phyloP scores from a whole-genome alignment of 2,797 vertebrate species.

The Hippopotamyrus pictus region DNA sequence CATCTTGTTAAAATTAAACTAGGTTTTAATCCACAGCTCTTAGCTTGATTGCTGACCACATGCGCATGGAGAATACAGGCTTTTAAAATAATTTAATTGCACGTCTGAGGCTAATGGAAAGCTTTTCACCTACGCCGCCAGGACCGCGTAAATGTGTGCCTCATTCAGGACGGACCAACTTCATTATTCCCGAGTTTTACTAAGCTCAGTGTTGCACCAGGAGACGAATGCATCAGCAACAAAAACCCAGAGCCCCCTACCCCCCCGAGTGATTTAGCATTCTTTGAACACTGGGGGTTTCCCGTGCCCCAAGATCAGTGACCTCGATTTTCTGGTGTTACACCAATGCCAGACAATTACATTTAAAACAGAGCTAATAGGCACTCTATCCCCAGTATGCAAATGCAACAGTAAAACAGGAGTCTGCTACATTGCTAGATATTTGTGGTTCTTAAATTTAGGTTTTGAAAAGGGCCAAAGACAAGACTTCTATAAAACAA shows the following conservation, averaged over 20 bases:
- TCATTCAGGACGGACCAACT: not conserved
- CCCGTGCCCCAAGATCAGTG: not conserved
- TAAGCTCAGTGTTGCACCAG: not conserved
- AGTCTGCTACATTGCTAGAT: not conserved
- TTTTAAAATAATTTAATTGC: not conserved
- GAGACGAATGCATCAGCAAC: not conserved
- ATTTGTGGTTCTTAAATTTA: not conserved
- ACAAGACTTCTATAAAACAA: not conserved
- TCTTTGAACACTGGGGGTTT: not conserved
- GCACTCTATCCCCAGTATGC: not conserved
- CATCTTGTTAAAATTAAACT: not conserved
- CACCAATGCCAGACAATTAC: not conserved
- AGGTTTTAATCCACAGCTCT: slow-evolving; percentile 8
- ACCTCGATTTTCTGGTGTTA: not conserved
- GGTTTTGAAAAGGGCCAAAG: not conserved
- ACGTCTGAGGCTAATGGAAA: not conserved
- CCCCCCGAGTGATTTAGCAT: not conserved
- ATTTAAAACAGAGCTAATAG: not conserved
- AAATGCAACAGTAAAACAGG: not conserved
- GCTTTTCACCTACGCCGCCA: not conserved
- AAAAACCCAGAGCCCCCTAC: not conserved
- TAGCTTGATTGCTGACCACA: not conserved
- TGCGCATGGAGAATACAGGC: not conserved
- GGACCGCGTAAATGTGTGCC: not conserved
- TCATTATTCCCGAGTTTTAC: not conserved